phyloP scores from a whole-genome alignment of 2,797 vertebrate genomes.

The Chaetophractus vellerosus region DNA sequence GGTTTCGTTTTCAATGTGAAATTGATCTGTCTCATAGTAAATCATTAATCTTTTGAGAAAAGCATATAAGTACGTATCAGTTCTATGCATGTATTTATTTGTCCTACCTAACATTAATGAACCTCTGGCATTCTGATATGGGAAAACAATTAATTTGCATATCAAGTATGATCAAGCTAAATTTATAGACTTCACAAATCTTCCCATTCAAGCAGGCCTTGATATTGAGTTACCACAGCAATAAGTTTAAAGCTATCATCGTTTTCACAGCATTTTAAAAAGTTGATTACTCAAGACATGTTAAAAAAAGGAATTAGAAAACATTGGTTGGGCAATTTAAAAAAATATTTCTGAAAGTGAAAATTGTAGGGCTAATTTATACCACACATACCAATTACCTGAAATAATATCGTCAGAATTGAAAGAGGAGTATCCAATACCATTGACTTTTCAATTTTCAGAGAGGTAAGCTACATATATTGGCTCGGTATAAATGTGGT shows the following conservation, averaged over 20 bases:
- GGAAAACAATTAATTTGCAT: slow-evolving; percentile 16
- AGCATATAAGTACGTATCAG: background rate
- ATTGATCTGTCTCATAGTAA: background rate
- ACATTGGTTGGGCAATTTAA: background rate
- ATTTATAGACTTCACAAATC: background rate
- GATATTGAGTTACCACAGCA: background rate
- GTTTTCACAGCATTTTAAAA: background rate
- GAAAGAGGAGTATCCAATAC: background rate
- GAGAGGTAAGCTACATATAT: background rate
- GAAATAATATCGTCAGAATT: background rate
- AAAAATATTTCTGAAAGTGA: background rate
- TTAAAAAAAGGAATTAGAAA: background rate
- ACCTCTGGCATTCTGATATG: background rate
- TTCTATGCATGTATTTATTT: background rate
- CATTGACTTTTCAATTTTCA: background rate
- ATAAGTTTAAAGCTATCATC: background rate
- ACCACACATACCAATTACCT: background rate
- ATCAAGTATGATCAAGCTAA: background rate
- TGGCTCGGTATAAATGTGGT: background rate
- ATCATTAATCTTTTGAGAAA: background rate
- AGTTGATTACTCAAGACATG: background rate
- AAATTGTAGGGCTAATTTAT: background rate
- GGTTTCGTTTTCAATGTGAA: slow-evolving; percentile 3
- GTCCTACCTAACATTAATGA: background rate
- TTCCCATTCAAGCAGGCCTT: background rate